phyloP scores from a whole-genome alignment of 2,888 invertebrate genomes.

The Shargacucullia verbasci region DNA sequence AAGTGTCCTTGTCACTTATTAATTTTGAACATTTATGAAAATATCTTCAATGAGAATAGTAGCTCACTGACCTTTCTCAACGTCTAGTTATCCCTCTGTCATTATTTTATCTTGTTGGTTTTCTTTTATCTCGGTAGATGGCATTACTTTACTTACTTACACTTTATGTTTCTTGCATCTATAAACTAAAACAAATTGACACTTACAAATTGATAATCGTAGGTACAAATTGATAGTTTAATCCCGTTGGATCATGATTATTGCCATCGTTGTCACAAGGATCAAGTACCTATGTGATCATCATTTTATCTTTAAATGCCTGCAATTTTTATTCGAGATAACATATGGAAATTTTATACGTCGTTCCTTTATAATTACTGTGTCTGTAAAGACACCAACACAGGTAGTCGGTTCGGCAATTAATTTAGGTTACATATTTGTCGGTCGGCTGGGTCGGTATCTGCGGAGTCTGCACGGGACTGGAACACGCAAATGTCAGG shows the following conservation, averaged over 20 bases:
- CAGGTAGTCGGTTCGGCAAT: slow-evolving; percentile 54
- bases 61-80: slow-evolving; percentile 10
- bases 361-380: not conserved
- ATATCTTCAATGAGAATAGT: slow-evolving; percentile 19
- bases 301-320: not conserved
- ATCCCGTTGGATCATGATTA: too few species aligned
- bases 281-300: too few species aligned
- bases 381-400: slow-evolving; percentile 40
- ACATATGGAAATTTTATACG: slow-evolving; percentile 3
- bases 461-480: slow-evolving; percentile 44
- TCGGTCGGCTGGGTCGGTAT: slow-evolving; percentile 58
- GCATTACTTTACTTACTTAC: too few species aligned
- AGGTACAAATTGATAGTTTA: too few species aligned
- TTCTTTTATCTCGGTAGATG: slow-evolving; percentile 16
- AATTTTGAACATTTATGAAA: slow-evolving; percentile 61
- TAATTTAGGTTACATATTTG: slow-evolving; percentile 57
- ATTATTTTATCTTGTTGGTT: slow-evolving; percentile 24
- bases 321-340: not conserved
- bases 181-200: too few species aligned
- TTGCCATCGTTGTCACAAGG: too few species aligned
- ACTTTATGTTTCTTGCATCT: too few species aligned
- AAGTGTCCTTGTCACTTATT: slow-evolving; percentile 74
- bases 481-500: slow-evolving; percentile 80
- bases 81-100: not conserved
- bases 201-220: too few species aligned